Conservation (phyloP, 2,888 invertebrate species). For the Drosophila affinis region DNA sequence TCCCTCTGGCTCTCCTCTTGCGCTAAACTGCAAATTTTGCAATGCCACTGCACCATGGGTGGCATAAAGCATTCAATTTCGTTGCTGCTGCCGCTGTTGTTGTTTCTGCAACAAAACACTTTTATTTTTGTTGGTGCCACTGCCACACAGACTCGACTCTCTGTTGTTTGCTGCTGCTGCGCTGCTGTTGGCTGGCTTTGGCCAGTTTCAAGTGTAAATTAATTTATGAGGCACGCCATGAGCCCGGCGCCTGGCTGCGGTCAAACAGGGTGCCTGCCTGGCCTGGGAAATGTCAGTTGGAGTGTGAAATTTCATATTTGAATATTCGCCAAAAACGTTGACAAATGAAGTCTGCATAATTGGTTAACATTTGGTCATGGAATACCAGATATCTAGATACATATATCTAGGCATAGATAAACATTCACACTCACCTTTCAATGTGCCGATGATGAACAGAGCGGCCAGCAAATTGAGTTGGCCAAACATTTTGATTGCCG, state of each 20-base stretch:
- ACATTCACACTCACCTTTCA: constrained; percentile 64
- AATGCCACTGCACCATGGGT: constrained; percentile 33
- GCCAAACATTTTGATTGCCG: constrained; percentile 61
- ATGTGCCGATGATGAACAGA: constrained; percentile 49
- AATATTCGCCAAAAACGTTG: constrained; percentile 51
- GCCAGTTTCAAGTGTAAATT: constrained; percentile 76
- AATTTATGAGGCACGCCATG: constrained; percentile 75
- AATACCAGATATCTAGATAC: background rate
- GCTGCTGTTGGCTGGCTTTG: constrained; percentile 42
- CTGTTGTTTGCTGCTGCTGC: constrained; percentile 34
- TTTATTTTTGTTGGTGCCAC: constrained; percentile 27
- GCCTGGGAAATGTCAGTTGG: constrained; percentile 65
- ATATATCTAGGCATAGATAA: background rate
- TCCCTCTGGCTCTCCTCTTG: too few relatives aligned
- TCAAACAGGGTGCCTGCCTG: constrained; percentile 7
- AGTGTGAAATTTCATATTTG: constrained; percentile 77
- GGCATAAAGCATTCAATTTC: constrained; percentile 29
- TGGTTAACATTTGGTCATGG: constrained; percentile 47
- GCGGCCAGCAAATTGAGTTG: constrained; percentile 46
- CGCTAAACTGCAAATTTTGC: constrained; percentile 26
- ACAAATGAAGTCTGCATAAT: constrained; percentile 72
- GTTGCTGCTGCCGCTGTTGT: constrained; percentile 47
- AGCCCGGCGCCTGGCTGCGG: constrained; percentile 65
- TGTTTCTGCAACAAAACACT: constrained; percentile 34
- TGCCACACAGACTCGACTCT: constrained; percentile 9